A percentile compares a stretch with the other conserved stretches of the same genome.
phyloP scores from a whole-genome alignment of 2,888 invertebrate genomes.

The Agonum fuliginosum region DNA sequence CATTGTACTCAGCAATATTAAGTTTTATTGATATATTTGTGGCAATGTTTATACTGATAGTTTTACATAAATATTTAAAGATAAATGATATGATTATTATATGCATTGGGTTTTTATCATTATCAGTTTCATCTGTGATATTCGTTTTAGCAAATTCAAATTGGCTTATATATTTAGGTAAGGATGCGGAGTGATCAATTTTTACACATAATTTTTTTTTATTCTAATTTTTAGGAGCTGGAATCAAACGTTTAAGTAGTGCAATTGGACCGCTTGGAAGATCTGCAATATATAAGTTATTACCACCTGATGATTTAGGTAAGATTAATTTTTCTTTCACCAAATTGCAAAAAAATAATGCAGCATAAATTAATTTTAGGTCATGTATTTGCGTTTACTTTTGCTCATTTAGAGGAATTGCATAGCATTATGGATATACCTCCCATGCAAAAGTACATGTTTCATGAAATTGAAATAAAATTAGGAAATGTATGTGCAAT shows the following conservation, averaged over 20 bases:
- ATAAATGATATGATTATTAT: slow-evolving; percentile 51
- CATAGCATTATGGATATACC: slow-evolving; percentile 34
- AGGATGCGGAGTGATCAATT: background rate
- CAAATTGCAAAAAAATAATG: background rate
- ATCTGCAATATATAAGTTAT: slow-evolving; percentile 50
- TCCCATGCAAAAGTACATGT: background rate
- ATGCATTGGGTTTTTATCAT: slow-evolving; percentile 25
- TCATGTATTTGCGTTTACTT: slow-evolving; percentile 52
- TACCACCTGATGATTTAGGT: slow-evolving; percentile 58
- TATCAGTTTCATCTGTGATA: slow-evolving; percentile 43
- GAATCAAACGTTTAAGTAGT: slow-evolving; percentile 47
- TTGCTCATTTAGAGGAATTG: slow-evolving; percentile 15
- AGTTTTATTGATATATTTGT: slow-evolving; percentile 43
- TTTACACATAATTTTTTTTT: background rate
- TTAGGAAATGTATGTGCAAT: slow-evolving; percentile 17
- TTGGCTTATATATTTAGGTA: slow-evolving; percentile 55
- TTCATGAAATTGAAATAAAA: slow-evolving; percentile 16
- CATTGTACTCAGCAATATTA: slow-evolving; percentile 26
- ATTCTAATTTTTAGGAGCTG: slow-evolving; percentile 36
- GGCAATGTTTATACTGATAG: slow-evolving; percentile 36
- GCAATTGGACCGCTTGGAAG: slow-evolving; percentile 48
- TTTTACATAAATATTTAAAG: slow-evolving; percentile 52
- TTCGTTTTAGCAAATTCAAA: slow-evolving; percentile 35
- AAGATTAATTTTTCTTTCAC: background rate
- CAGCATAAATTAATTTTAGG: slow-evolving; percentile 8